Percentiles rank a stretch among this genome's conserved stretches.
Conservation (phyloP, 2,888 invertebrate genomes). For the Lacanobia wlatinum region DNA sequence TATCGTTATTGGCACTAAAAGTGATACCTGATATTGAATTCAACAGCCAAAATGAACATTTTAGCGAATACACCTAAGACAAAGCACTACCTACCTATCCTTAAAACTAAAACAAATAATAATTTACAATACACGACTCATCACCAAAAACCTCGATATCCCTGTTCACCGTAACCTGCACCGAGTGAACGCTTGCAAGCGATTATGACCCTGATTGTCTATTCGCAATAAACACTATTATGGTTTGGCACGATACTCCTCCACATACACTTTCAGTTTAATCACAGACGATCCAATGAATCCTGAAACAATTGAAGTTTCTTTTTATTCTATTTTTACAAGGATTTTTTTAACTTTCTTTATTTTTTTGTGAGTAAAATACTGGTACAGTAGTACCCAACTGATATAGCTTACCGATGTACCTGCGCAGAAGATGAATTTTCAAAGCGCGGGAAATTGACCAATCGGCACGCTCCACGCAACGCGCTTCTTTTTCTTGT, state of each 20-base stretch:
- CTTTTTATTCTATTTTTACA: background rate
- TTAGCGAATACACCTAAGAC: conserved; percentile 43
- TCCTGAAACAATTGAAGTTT: conserved; percentile 47
- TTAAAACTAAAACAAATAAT: conserved; percentile 56
- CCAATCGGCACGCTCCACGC: too few species aligned
- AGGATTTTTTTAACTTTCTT: too few species aligned
- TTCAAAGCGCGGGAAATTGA: too few species aligned
- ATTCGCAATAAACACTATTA: conserved; percentile 68
- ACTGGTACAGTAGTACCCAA: too few species aligned
- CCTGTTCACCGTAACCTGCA: conserved; percentile 73
- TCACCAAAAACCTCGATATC: conserved; percentile 68
- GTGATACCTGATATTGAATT: background rate
- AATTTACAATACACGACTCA: conserved; percentile 59
- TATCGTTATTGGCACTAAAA: too few species aligned
- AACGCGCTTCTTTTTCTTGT: too few species aligned
- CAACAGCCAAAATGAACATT: background rate
- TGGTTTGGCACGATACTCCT: conserved; percentile 73
- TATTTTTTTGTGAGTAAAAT: too few species aligned
- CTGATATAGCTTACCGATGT: too few species aligned
- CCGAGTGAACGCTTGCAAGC: conserved; percentile 68
- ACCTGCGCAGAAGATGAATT: too few species aligned
- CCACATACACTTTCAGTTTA: conserved; percentile 57
- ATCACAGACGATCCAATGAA: conserved; percentile 64
- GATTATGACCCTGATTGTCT: conserved; percentile 72
- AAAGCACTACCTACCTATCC: conserved; percentile 60